phyloP scores from a whole-genome alignment of 2,113 vertebrate species.

The Microtus oregoni region DNA sequence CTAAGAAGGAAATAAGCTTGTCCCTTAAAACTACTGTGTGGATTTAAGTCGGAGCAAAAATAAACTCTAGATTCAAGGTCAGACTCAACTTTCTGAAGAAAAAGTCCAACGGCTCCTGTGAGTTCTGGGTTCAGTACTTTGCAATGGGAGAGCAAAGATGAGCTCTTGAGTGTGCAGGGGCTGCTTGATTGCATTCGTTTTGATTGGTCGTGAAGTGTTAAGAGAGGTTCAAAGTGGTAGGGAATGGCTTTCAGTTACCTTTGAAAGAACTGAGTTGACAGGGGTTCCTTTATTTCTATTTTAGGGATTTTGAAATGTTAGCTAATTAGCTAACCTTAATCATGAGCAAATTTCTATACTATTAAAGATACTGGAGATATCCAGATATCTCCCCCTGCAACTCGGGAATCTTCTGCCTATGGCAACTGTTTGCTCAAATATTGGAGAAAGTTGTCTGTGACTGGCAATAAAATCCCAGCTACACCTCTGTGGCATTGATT shows the following conservation, averaged over 20 bases:
- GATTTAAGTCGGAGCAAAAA: constrained; percentile 8
- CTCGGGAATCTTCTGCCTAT: background rate
- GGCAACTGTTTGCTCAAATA: background rate
- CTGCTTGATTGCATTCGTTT: background rate
- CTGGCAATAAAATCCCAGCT: background rate
- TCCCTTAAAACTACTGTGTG: constrained; percentile 16
- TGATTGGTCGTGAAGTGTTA: background rate
- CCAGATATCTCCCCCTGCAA: background rate
- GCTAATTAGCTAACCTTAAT: background rate
- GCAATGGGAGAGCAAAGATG: background rate
- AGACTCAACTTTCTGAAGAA: background rate
- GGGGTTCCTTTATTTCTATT: background rate
- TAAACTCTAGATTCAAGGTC: constrained; percentile 33
- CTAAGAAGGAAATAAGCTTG: constrained; percentile 59
- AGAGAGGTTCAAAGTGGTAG: background rate
- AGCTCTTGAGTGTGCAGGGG: no score
- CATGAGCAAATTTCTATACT: background rate
- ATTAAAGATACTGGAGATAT: background rate
- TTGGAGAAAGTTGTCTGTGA: background rate
- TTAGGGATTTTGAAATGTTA: background rate
- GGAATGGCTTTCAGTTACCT: background rate
- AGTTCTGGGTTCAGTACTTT: background rate
- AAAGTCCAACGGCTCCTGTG: background rate
- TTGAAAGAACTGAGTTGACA: background rate
- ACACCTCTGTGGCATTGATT: accelerated